Conservation (phyloP, 1,140 invertebrate species). For the Drosophila lacteicornis region DNA sequence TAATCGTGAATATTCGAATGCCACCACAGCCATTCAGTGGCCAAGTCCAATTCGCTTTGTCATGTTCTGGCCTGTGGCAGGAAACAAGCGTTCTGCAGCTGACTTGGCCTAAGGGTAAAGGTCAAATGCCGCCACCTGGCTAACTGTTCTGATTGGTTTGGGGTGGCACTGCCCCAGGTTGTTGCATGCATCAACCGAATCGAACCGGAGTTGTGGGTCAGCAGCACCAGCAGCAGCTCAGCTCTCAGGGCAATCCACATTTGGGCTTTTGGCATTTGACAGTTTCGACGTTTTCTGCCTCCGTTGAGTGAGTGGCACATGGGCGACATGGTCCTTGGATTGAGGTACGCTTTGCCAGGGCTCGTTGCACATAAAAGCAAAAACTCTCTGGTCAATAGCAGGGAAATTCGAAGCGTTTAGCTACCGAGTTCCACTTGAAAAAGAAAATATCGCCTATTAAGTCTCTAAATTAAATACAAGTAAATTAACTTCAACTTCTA, state of each 20-base stretch:
- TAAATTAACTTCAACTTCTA: background rate
- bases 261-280: constrained; percentile 82
- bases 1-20: constrained; percentile 61
- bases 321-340: constrained; percentile 12
- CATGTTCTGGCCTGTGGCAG: constrained; percentile 52
- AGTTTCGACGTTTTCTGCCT: constrained; percentile 77
- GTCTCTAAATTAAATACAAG: background rate
- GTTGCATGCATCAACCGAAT: constrained; percentile 28
- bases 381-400: constrained; percentile 63
- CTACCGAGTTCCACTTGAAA: background rate
- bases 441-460: background rate
- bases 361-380: constrained; percentile 30
- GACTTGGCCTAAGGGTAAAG: constrained; percentile 41
- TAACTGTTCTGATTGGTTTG: constrained; percentile 28
- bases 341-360: constrained; percentile 9
- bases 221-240: background rate
- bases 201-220: constrained; percentile 31
- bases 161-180: background rate
- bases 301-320: constrained; percentile 47
- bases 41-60: constrained; percentile 69
- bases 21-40: constrained; percentile 16
- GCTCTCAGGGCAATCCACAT: constrained; percentile 57
- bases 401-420: constrained; percentile 62
- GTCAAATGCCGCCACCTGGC: constrained; percentile 52
- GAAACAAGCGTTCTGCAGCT: constrained; percentile 18